These are phyloP conservation scores for Psilanteris sp. DNA, from an alignment of 1,140 invertebrate genomes.

Conservation along the genomic window DNA sequence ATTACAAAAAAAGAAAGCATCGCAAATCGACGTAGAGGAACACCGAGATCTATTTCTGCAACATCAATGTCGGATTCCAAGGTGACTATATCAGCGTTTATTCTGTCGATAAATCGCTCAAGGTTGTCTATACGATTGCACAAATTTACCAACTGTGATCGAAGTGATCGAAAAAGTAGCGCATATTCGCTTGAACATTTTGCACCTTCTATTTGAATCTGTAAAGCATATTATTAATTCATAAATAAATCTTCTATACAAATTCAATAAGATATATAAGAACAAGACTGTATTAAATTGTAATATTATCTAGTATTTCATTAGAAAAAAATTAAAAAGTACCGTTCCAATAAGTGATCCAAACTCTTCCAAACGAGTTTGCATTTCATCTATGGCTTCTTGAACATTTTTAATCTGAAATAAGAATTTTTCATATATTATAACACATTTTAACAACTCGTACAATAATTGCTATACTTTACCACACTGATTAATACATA, in stretches of 20 bases:
- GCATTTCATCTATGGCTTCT: conserved; percentile 67
- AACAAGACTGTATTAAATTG: too few species aligned
- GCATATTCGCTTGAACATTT: conserved; percentile 59
- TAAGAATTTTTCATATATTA: too few species aligned
- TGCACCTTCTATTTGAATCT: conserved; percentile 64
- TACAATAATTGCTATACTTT: too few species aligned
- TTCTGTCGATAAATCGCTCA: conserved; percentile 55
- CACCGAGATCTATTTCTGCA: conserved; percentile 51
- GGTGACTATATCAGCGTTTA: conserved; percentile 54
- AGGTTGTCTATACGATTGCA: conserved; percentile 64
- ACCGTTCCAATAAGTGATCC: conserved; percentile 67
- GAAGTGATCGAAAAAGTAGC: conserved; percentile 47
- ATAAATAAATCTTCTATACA: too few species aligned
- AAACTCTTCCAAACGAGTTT: conserved; percentile 67
- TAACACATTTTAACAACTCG: too few species aligned
- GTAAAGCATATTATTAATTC: neutral
- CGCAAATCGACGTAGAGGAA: conserved; percentile 54
- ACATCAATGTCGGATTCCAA: conserved; percentile 63
- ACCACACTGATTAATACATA: too few species aligned
- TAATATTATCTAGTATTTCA: too few species aligned
- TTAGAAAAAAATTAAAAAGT: conserved; percentile 2
- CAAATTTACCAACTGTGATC: conserved; percentile 59
- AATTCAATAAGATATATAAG: too few species aligned
- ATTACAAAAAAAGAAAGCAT: conserved; percentile 65
- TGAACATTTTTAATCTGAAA: conserved; percentile 63